Evolutionary conservation across 1,140 invertebrate species (phyloP), one percentile per base, ranked within the genome.

Genomic region (Cataglyphis hispanica): DNA sequence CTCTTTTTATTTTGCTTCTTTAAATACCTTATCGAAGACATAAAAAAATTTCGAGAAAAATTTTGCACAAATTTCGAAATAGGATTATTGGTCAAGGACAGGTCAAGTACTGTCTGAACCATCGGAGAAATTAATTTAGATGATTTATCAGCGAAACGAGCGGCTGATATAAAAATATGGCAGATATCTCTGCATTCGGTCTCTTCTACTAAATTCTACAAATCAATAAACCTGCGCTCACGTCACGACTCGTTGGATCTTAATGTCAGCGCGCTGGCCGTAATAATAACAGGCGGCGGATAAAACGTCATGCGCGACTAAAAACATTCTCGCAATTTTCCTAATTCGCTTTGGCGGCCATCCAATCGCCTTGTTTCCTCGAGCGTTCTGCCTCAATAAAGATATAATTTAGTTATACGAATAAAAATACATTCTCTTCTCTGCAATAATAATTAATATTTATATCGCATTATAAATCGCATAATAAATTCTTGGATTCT

Each of bases 181-280:
- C 60, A 25, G 66, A 46, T 63, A 63, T 8, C 25, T 10, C 60
- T 60, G 66, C n/a, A 58, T 60, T 89, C 76, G 83, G 75, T 53
- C 69, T 81, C 53, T 77, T 75, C 69, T 83, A 87, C 85, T 78
- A 86, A 77, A 90, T 90, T 90, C 83, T 78, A 78, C 76, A 70
- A 90, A 90, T 90, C 89, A 90, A 90, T 90, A 90, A 90, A 90
- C 77, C 72, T 58, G 40, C 67, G 72, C 86, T 86, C 76, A 43
- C 89, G 89, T 90, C 89, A 89, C 77, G 64, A 78, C n/a, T 34
- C 50, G n/a, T 43, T 56, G 27, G 75, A 90, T 89, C 61, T 89
- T 89, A 89, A 89, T 75, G 85, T n/a, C 78, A 86, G 74, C 76
- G 69, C 46, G n/a, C n/a, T n/a, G 69, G 37, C 66, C 60, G 67